phyloP scores from a whole-genome alignment of 2,797 vertebrate genomes.

The Zenarchopterus dispar region DNA sequence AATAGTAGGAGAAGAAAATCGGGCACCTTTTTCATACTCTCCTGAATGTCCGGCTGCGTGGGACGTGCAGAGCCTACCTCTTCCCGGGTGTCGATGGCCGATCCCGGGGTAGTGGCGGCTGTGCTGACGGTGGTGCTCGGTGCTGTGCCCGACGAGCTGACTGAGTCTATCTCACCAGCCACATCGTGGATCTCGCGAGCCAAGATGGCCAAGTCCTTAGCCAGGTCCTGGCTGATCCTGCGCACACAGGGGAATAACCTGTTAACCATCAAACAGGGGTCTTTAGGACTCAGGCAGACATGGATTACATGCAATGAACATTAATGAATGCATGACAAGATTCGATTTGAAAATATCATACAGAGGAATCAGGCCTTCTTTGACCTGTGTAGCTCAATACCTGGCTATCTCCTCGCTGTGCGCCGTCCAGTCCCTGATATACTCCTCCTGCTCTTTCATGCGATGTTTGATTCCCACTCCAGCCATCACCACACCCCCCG shows the following conservation, averaged over 20 bases:
- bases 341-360: neutral
- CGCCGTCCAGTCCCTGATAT: conserved; percentile 98
- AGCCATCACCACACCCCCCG: conserved; percentile 38
- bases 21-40: conserved; percentile 82
- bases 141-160: conserved; percentile 97
- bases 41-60: conserved; percentile 87
- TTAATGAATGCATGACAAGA: neutral
- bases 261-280: conserved; percentile 83
- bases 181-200: conserved; percentile 99
- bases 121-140: conserved; percentile 99
- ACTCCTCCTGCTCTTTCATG: conserved; percentile 97
- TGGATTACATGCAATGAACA: conserved; percentile 40
- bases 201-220: conserved; percentile 94
- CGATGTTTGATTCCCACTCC: conserved; percentile 89
- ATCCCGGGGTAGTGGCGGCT: conserved; percentile 98
- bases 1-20: conserved; percentile 76
- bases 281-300: conserved; percentile 66
- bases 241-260: conserved; percentile 90
- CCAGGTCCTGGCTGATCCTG: conserved; percentile 99
- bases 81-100: conserved; percentile 99
- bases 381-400: conserved; percentile 76
- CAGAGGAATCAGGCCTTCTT: neutral
- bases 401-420: conserved; percentile 99
- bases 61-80: conserved; percentile 93
- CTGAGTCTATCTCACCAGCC: conserved; percentile 99